Percentiles rank a stretch among this genome's conserved stretches.
Conservation (phyloP, 2,113 vertebrate genomes). For the Microtus pennsylvanicus region DNA sequence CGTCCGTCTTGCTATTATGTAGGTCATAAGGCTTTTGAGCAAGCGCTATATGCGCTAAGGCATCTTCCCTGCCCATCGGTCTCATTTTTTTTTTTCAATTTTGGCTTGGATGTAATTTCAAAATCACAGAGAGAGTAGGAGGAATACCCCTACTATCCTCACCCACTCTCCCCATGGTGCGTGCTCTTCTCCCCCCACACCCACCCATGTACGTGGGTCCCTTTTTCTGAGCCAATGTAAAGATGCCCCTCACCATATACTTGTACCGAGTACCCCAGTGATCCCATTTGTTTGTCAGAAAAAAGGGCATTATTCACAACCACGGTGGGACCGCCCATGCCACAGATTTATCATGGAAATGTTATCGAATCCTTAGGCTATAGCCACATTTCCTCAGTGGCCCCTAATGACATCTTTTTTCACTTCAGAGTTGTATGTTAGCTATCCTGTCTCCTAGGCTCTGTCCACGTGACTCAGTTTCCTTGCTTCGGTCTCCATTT, state of each 20-base stretch:
- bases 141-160: neutral
- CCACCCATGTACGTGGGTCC: rapidly evolving
- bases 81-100: neutral
- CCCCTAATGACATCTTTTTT: neutral
- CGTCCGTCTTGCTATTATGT: neutral
- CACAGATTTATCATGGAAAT: neutral
- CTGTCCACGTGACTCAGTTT: neutral
- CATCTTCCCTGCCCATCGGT: too few species aligned
- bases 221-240: neutral
- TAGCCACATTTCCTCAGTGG: neutral
- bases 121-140: neutral
- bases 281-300: neutral
- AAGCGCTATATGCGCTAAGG: neutral
- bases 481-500: neutral
- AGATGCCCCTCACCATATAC: neutral
- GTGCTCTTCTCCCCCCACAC: neutral
- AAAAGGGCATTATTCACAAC: neutral
- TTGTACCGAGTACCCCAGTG: neutral
- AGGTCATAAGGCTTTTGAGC: neutral
- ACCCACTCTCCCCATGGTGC: neutral
- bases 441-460: neutral
- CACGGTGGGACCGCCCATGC: neutral
- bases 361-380: neutral
- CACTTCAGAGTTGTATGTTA: neutral
- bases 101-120: neutral